Percentiles rank a stretch among this genome's conserved stretches.
These are phyloP conservation scores for Philopedon plagiatum DNA, from an alignment of 2,888 invertebrate species.

Conservation along the genomic window DNA sequence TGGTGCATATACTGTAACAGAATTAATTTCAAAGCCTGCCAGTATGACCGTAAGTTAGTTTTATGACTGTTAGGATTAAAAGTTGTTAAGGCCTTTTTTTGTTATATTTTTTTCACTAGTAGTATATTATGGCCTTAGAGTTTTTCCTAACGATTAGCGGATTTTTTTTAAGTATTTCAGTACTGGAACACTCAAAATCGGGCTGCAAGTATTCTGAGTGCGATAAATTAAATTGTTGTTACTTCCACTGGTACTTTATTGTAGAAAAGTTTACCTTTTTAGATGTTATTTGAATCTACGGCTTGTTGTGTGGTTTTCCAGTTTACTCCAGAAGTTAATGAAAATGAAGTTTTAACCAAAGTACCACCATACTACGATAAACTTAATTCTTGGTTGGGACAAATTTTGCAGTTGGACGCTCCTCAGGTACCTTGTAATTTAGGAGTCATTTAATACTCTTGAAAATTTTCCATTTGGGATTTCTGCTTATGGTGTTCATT, in stretches of 20 bases:
- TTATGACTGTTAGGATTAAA: constrained; percentile 21
- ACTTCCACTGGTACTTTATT: neutral
- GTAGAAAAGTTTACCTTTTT: constrained; percentile 55
- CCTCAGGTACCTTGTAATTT: constrained; percentile 77
- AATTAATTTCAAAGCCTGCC: constrained; percentile 75
- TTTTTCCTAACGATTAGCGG: too few relatives aligned
- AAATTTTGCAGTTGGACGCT: constrained; percentile 88
- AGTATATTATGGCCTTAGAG: too few relatives aligned
- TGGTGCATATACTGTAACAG: constrained; percentile 74
- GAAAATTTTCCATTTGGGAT: too few relatives aligned
- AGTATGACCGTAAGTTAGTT: constrained; percentile 72
- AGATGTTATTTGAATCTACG: constrained; percentile 81
- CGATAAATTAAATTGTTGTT: too few relatives aligned
- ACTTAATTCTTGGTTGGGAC: constrained; percentile 92
- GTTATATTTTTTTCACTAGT: too few relatives aligned
- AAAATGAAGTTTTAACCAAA: constrained; percentile 68
- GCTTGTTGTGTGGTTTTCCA: constrained; percentile 91
- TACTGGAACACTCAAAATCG: too few relatives aligned
- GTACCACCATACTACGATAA: constrained; percentile 86
- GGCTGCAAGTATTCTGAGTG: too few relatives aligned
- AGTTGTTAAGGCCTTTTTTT: too few relatives aligned
- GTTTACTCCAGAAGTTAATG: constrained; percentile 78
- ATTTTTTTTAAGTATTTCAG: too few relatives aligned
- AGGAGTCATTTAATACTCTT: too few relatives aligned
- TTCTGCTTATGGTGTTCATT: too few relatives aligned